Evolutionary conservation across 2,113 vertebrate genomes (phyloP), one percentile per base, ranked within the genome.

Genomic region (Podarcis raffonei): DNA sequence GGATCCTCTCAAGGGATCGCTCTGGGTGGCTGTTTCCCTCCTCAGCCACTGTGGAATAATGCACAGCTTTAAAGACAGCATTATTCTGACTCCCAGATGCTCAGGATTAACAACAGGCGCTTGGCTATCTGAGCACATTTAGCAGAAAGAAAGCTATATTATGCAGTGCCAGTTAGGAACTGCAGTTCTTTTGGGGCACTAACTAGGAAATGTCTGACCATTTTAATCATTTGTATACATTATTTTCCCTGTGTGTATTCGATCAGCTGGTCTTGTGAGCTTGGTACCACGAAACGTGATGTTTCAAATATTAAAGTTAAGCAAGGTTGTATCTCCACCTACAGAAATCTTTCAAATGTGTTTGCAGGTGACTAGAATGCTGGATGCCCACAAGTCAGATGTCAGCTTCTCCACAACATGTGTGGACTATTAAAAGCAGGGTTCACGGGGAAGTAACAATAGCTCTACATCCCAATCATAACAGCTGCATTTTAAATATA

Each of bases 1-100:
- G 68, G n/a, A 74, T 59, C 12, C 22, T 27, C 48, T 35, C 11
- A 84, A 32, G 27, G 32, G 59, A 23, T 86, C 30, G 2, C 3
- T 68, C 20, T 13, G 20, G 18, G 59, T 20, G 30, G 68, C 39
- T 32, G 25, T 68, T 32, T 66, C 39, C 71, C 7, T 2, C 4
- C 35, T 39, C 30, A 32, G 12, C 57, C 35, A 9, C 37, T 23
- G 6, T 48, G 4, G 5, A 66, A 71, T 75, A 62, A 42, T 65
- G 59, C 6, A 25, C 18, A 74, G 13, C 53, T 81, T 82, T 35
- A 48, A 75, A 82, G 48, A 18, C 30, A 16, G 20, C 9, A 22
- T 81, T 81, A 82, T 87, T 87, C 35, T 86, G 23, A n/a, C 25
- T 81, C 7, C 32, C 53, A 62, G 48, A 72, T 87, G 77, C 23